Base-by-base conservation (phyloP, 1,140 invertebrate species). In the Penaeus chinensis region DNA sequence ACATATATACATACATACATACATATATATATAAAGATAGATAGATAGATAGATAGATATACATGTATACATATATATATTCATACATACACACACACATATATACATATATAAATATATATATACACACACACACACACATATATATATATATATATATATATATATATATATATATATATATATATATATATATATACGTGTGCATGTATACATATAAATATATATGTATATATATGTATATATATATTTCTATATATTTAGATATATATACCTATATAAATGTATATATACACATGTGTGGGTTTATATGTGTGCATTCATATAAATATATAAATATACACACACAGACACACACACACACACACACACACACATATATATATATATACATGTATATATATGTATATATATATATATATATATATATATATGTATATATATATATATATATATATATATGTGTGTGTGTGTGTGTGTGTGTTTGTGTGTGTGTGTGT, bases 1-100 rank as follows among this genome's bases (percentile, higher is more conserved):
- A 16, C 8, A 10, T 66, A 16, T 18, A 8, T 22, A 66, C 0
- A 22, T 27, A 22, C 1, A 8, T 66, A 27, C 20, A 66, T 22
- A n/a, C 11, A 71, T 71, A 71, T 71, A 71, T 71, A 71, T 71
- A 71, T 71, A 71, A 27, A 71, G 27, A 71, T 71, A 71, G 27
- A 71, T 71, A 71, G 27, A 71, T 71, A 71, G 27, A 71, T 71
- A 71, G 27, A 71, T 71, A 71, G 27, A 71, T 71, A 71, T 71
- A 71, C 27, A 71, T 71, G 27, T 71, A 71, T 71, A 71, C 27
- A 71, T 71, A 71, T 71, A 66, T 66, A 66, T 19, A 66, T 66
- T 22, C 11, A 66, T 66, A n/a, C n/a, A 71, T 24, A 71, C n/a
- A 71, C 22, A 71, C n/a, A 22, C 19, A 71, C n/a, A 71, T 24